phyloP scores from a whole-genome alignment of 37 sponge, comb jelly and placozoan species.

The Dysidea cf. avara region DNA sequence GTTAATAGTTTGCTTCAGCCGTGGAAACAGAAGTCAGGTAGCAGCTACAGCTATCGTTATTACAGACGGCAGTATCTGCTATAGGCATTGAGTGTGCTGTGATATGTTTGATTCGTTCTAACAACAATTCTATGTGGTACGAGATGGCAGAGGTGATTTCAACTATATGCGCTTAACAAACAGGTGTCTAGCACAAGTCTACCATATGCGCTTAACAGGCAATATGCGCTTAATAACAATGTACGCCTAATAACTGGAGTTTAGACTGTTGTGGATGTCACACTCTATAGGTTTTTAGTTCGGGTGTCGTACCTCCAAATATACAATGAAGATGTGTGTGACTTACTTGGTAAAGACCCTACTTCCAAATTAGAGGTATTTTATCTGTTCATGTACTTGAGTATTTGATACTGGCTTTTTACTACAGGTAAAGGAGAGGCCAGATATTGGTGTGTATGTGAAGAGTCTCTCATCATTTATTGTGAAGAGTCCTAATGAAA shows the following conservation, averaged over 20 bases:
- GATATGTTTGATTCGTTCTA: neutral
- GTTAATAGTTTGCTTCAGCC: no score
- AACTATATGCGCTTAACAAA: no score
- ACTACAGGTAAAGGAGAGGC: slow-evolving; percentile 77
- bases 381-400: neutral
- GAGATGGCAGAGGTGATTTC: no score
- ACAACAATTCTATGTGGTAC: no score
- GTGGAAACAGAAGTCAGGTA: no score
- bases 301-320: slow-evolving; percentile 95
- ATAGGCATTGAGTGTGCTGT: neutral
- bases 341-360: slow-evolving; percentile 77
- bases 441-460: slow-evolving; percentile 96
- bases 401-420: no score
- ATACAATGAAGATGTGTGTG: slow-evolving; percentile 97
- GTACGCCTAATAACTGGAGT: neutral
- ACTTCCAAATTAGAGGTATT: slow-evolving; percentile 68
- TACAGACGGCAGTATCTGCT: neutral
- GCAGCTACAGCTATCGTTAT: no score
- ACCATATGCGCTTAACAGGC: no score
- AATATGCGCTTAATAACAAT: no score
- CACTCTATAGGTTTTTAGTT: slow-evolving; percentile 77
- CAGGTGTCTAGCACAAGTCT: no score
- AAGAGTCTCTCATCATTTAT: slow-evolving; percentile 84
- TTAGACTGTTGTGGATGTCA: neutral
- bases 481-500: slow-evolving; percentile 90